These are phyloP conservation scores for Peromyscus maniculatus DNA, from an alignment of 2,113 vertebrate genomes.

Conservation along the genomic window DNA sequence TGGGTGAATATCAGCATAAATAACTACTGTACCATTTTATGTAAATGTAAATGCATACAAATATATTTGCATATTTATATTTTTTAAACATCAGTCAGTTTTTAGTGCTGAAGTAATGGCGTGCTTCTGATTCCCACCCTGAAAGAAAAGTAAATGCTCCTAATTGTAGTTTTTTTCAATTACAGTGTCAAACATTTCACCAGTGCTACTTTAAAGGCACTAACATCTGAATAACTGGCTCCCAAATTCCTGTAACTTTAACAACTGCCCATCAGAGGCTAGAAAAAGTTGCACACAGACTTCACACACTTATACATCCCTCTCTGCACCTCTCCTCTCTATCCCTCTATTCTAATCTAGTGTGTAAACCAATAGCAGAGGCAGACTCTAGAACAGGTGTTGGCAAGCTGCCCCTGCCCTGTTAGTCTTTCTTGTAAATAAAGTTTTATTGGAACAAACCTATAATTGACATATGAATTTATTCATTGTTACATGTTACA, in stretches of 20 bases:
- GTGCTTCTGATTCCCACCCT: not conserved
- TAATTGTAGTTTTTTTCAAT: not conserved
- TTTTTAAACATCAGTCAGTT: not conserved
- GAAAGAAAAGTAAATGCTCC: not conserved
- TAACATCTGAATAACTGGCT: not conserved
- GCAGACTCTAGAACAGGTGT: not conserved
- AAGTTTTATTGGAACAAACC: not conserved
- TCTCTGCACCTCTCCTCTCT: not conserved
- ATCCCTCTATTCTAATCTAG: not conserved
- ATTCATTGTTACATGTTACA: not conserved
- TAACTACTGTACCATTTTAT: not conserved
- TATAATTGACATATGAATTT: not conserved
- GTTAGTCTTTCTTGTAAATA: not conserved
- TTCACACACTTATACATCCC: accelerated
- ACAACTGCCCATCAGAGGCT: not conserved
- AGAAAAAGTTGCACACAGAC: accelerated
- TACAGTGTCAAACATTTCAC: not conserved
- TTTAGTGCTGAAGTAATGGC: not conserved
- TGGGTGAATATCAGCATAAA: not conserved
- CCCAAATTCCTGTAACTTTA: not conserved
- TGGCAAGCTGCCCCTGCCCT: not conserved
- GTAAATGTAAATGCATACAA: not conserved
- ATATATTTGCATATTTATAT: not conserved
- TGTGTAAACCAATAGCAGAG: accelerated
- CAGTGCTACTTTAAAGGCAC: not conserved